Evolutionary conservation across 2,888 invertebrate species (phyloP).

Genomic region (Drosophila mulleri): DNA sequence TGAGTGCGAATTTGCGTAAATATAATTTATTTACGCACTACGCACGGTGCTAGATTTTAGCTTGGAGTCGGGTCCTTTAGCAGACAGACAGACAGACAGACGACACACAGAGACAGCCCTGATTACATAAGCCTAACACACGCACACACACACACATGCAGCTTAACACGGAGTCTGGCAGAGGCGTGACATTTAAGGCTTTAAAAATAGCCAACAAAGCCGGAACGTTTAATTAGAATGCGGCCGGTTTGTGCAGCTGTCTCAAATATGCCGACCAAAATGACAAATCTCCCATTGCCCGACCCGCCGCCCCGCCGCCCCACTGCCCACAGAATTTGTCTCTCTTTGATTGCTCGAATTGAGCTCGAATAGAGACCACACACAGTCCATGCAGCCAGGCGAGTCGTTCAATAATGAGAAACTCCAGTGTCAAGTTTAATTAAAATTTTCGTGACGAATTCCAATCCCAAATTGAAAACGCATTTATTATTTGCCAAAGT

Average conservation of each 20-base stretch:
- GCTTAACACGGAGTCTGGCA: slow-evolving; percentile 39
- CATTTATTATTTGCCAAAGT: slow-evolving; percentile 9
- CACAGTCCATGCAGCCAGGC: slow-evolving; percentile 8
- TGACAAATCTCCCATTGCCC: slow-evolving; percentile 26
- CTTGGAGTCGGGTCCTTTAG: slow-evolving; percentile 28
- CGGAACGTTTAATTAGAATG: slow-evolving; percentile 75
- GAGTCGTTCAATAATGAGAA: slow-evolving; percentile 7
- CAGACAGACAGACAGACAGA: slow-evolving; percentile 29
- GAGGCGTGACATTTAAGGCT: slow-evolving; percentile 72
- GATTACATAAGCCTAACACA: slow-evolving; percentile 73
- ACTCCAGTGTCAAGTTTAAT: slow-evolving; percentile 10
- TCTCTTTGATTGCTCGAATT: slow-evolving; percentile 25
- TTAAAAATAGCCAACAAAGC: slow-evolving; percentile 61
- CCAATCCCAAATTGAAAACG: slow-evolving; percentile 8
- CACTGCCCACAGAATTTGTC: slow-evolving; percentile 8
- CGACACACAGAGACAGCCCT: slow-evolving; percentile 43
- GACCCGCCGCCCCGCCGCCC: neutral
- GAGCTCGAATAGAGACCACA: slow-evolving; percentile 1
- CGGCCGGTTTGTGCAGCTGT: slow-evolving; percentile 41
- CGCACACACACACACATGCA: slow-evolving; percentile 17
- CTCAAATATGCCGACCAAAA: slow-evolving; percentile 33
- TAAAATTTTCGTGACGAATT: slow-evolving; percentile 9
- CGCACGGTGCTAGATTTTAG: slow-evolving; percentile 44
- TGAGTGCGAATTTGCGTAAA: slow-evolving; percentile 80
- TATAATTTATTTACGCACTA: slow-evolving; percentile 78